Conservation (phyloP, 2,113 vertebrate species). For the Miniopterus natalensis region DNA sequence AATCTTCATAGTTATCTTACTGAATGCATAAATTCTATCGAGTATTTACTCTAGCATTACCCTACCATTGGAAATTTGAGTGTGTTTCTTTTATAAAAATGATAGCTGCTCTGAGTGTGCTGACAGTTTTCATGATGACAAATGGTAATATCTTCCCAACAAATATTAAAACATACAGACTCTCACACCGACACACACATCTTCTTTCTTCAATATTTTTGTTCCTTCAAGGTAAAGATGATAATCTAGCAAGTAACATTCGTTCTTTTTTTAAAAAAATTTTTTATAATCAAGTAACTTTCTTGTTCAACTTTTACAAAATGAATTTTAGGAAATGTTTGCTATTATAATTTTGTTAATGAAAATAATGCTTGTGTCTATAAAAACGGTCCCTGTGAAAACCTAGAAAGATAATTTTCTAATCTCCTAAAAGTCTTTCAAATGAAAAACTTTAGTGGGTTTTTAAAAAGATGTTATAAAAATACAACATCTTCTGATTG, state of each 20-base stretch:
- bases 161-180: background rate
- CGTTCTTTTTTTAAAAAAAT: background rate
- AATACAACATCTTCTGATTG: conserved; percentile 26
- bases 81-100: conserved; percentile 3
- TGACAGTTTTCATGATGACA: background rate
- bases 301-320: conserved; percentile 17
- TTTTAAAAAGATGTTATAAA: background rate
- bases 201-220: background rate
- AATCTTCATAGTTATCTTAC: background rate
- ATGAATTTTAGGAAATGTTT: background rate
- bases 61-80: background rate
- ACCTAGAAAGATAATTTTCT: conserved; percentile 6
- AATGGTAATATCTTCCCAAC: background rate
- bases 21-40: background rate
- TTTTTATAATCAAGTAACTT: background rate
- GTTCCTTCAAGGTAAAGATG: background rate
- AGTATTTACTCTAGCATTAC: background rate
- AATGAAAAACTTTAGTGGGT: background rate
- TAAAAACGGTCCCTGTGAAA: background rate
- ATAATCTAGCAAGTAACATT: background rate
- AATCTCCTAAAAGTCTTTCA: conserved; percentile 20
- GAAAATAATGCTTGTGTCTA: background rate
- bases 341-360: background rate
- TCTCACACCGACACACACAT: background rate
- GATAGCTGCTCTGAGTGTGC: background rate